These are phyloP conservation scores for Sylvia atricapilla DNA, from an alignment of 2,113 vertebrate species.

Conservation along the genomic window DNA sequence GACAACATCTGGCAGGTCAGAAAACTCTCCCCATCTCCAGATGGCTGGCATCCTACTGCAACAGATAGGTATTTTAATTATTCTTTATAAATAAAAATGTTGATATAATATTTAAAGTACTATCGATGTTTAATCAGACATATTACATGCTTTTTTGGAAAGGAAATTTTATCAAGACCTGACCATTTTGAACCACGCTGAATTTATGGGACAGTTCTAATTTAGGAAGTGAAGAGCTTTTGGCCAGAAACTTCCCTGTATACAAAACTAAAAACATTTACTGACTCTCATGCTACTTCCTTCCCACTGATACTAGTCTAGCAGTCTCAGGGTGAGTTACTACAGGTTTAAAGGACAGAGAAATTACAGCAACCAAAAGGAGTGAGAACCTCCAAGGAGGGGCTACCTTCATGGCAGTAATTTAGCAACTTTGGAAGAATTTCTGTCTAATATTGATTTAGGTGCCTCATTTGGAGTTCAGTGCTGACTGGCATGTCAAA, in stretches of 20 bases:
- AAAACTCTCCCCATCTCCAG: not conserved
- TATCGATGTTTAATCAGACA: not conserved
- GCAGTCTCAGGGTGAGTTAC: not conserved
- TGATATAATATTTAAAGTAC: not conserved
- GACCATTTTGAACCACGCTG: rapidly evolving
- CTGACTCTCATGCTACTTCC: not conserved
- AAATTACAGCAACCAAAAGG: not conserved
- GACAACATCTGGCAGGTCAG: not conserved
- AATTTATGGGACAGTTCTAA: not conserved
- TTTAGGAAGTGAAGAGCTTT: not conserved
- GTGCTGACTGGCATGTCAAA: not conserved
- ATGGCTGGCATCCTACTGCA: not conserved
- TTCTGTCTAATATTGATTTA: not conserved
- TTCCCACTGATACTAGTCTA: not conserved
- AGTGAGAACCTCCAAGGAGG: not conserved
- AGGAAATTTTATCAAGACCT: not conserved
- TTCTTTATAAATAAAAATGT: not conserved
- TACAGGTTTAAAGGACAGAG: not conserved
- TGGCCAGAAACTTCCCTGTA: not conserved
- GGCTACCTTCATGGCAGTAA: rapidly evolving
- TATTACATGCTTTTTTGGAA: not conserved
- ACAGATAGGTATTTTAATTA: not conserved
- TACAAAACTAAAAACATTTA: not conserved
- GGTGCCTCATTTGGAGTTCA: not conserved
- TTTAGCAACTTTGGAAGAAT: not conserved